Conservation (phyloP, 2,797 vertebrate genomes). For the Luscinia megarhynchos region DNA sequence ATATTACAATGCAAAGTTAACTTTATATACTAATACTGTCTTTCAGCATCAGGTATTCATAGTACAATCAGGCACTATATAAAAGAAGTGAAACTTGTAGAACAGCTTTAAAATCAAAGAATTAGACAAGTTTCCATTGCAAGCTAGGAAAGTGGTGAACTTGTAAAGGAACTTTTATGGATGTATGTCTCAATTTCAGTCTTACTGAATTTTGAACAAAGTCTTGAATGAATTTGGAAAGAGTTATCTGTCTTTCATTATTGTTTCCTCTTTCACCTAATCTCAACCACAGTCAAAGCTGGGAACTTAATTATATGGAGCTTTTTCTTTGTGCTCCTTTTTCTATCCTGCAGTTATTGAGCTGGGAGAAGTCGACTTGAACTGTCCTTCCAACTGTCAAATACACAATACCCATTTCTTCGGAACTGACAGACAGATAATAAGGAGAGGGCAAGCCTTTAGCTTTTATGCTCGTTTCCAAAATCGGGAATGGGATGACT, state of each 20-base stretch:
- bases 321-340: not conserved
- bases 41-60: not conserved
- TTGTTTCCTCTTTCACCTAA: not conserved
- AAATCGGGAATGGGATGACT: constrained; percentile 61
- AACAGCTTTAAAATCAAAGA: not conserved
- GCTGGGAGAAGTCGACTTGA: constrained; percentile 56
- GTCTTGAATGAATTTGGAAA: not conserved
- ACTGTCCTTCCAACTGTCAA: constrained; percentile 63
- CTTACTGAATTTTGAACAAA: not conserved
- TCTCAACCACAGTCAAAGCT: not conserved
- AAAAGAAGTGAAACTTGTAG: not conserved
- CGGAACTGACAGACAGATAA: constrained; percentile 45
- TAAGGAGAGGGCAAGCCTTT: constrained; percentile 63
- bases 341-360: constrained; percentile 35
- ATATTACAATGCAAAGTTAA: not conserved
- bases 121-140: not conserved
- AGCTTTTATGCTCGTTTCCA: constrained; percentile 62
- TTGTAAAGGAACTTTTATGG: not conserved
- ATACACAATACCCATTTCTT: constrained; percentile 52
- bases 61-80: not conserved
- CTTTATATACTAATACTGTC: not conserved
- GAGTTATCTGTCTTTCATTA: not conserved
- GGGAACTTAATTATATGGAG: not conserved
- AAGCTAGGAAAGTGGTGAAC: not conserved
- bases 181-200: not conserved